phyloP scores from a whole-genome alignment of 2,113 vertebrate genomes.

The Perognathus longimembris region DNA sequence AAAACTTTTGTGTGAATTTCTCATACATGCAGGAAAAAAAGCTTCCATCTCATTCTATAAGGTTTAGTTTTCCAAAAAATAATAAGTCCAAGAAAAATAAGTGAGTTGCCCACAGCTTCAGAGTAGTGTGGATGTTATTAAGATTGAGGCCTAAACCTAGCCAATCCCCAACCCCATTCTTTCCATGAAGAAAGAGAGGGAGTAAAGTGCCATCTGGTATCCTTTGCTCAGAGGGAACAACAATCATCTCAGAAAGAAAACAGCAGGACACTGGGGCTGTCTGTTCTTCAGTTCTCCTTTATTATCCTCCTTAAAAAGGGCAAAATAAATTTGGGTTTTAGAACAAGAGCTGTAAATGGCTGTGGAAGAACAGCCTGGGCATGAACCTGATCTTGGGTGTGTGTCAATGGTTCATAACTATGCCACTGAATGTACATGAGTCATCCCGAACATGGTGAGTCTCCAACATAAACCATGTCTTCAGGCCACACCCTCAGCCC shows the following conservation, averaged over 20 bases:
- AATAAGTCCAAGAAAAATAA: conserved; percentile 58
- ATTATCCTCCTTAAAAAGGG: background rate
- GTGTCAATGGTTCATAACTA: conserved; percentile 59
- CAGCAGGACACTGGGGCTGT: background rate
- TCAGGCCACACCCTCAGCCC: conserved; percentile 46
- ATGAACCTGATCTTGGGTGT: conserved; percentile 67
- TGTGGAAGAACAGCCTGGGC: conserved; percentile 31
- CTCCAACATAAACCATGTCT: conserved; percentile 73
- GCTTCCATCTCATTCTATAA: conserved; percentile 46
- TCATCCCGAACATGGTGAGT: conserved; percentile 58
- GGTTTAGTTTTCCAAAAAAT: conserved; percentile 55
- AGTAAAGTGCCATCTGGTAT: background rate
- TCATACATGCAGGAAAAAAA: conserved; percentile 44
- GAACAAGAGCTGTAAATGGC: conserved; percentile 38
- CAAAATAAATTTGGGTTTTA: conserved; percentile 32
- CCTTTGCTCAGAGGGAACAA: background rate
- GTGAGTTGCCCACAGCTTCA: background rate
- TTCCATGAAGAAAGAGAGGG: background rate
- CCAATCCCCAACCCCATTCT: background rate
- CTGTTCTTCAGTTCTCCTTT: background rate
- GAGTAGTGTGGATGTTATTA: background rate
- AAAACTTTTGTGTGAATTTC: conserved; percentile 53
- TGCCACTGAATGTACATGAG: conserved; percentile 62
- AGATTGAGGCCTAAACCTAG: background rate
- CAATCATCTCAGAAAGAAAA: background rate